Conservation (phyloP, 1,140 invertebrate species). For the Pseudomyrmex flavicornis region DNA sequence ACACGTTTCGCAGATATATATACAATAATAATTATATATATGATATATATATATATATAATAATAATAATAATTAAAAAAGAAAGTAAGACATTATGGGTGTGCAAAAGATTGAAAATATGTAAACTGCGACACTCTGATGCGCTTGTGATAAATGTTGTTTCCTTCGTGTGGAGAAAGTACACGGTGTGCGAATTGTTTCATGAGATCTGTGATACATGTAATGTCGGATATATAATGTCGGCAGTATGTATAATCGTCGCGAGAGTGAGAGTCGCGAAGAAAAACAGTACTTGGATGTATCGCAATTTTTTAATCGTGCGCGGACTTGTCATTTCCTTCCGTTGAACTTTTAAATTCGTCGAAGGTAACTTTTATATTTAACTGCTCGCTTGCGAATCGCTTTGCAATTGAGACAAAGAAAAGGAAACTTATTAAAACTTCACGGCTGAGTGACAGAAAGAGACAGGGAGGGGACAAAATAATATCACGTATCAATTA, state of each 20-base stretch:
- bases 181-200: neutral
- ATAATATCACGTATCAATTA: slow-evolving; percentile 35
- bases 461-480: neutral
- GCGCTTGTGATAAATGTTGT: neutral
- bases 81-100: neutral
- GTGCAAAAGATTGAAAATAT: neutral
- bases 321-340: neutral
- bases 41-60: too few species aligned
- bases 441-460: neutral
- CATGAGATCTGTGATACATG: neutral
- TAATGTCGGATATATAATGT: neutral
- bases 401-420: slow-evolving; percentile 34
- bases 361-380: slow-evolving; percentile 6
- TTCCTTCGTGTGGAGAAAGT: slow-evolving; percentile 3
- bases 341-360: neutral
- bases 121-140: neutral
- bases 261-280: too few species aligned
- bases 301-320: slow-evolving; percentile 28
- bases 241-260: neutral
- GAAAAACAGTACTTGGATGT: too few species aligned
- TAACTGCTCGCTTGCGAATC: neutral
- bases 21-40: too few species aligned
- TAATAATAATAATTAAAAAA: neutral
- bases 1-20: too few species aligned
- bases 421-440: slow-evolving; percentile 11